phyloP scores from a whole-genome alignment of 1,140 invertebrate genomes.

The Bombus fervidus region DNA sequence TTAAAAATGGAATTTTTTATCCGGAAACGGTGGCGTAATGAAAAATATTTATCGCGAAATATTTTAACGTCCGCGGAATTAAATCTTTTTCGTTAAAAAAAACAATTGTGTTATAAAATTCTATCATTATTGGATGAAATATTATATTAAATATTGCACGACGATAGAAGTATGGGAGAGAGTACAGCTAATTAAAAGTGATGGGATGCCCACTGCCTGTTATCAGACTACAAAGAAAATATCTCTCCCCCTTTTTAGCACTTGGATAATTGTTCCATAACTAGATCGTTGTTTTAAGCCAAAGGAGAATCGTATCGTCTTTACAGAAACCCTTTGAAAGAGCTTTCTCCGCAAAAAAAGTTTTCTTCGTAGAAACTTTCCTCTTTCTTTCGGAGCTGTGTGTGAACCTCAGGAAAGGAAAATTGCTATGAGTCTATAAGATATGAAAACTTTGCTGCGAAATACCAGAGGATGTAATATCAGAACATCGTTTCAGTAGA shows the following conservation, averaged over 20 bases:
- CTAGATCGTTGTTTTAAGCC: slow-evolving; percentile 4
- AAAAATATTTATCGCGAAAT: neutral
- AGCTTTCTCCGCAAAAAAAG: slow-evolving; percentile 43
- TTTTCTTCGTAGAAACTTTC: slow-evolving; percentile 53
- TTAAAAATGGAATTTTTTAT: no score
- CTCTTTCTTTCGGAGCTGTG: neutral
- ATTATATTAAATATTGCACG: neutral
- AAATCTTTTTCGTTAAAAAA: neutral
- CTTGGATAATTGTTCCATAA: slow-evolving; percentile 51
- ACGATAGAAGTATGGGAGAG: no score
- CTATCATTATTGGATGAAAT: neutral
- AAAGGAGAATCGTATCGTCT: slow-evolving; percentile 21
- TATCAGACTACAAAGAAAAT: neutral
- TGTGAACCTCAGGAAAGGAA: slow-evolving; percentile 31
- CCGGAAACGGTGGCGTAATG: neutral
- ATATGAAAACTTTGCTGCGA: slow-evolving; percentile 51
- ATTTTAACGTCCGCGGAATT: neutral
- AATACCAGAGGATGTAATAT: slow-evolving; percentile 50
- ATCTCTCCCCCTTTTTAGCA: neutral
- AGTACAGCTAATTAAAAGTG: slow-evolving; percentile 1
- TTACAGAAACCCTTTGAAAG: slow-evolving; percentile 20
- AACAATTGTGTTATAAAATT: neutral
- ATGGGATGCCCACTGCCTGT: neutral
- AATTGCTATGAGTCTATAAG: slow-evolving; percentile 57
- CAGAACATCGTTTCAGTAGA: slow-evolving; percentile 48